phyloP scores from a whole-genome alignment of 2,888 invertebrate species.

The Agrochola litura region DNA sequence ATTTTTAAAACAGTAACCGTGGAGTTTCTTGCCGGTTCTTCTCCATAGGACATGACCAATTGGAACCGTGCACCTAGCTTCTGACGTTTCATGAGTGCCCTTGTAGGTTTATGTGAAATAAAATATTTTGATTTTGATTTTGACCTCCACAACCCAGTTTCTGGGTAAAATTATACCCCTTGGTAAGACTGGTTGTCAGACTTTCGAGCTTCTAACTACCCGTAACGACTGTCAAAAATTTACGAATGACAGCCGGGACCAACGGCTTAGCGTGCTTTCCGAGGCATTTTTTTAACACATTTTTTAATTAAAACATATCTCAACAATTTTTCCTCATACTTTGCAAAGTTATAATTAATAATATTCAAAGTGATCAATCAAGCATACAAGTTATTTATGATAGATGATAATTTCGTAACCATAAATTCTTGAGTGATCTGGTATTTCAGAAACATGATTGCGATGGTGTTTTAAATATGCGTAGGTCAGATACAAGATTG shows the following conservation, averaged over 20 bases:
- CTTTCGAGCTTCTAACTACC: background rate
- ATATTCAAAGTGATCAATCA: slow-evolving; percentile 29
- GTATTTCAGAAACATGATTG: slow-evolving; percentile 17
- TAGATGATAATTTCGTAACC: background rate
- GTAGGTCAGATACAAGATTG: slow-evolving; percentile 10
- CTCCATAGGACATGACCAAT: no score
- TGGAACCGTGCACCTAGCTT: no score
- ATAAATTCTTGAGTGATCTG: slow-evolving; percentile 28
- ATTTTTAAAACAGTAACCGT: no score
- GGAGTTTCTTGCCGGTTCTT: no score
- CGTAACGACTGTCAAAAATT: background rate
- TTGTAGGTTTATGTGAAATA: no score
- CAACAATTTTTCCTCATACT: background rate
- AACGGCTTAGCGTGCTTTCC: background rate
- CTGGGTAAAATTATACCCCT: background rate
- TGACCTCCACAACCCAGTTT: background rate
- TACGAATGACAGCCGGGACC: background rate
- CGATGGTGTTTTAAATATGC: slow-evolving; percentile 12
- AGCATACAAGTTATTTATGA: background rate
- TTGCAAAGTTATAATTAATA: slow-evolving; percentile 23
- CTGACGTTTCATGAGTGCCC: no score
- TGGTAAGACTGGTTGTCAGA: background rate
- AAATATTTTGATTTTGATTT: no score
- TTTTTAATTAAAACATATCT: background rate
- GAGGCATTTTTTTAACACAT: no score